phyloP scores from a whole-genome alignment of 2,113 vertebrate species.

The Cryptotis parvus region DNA sequence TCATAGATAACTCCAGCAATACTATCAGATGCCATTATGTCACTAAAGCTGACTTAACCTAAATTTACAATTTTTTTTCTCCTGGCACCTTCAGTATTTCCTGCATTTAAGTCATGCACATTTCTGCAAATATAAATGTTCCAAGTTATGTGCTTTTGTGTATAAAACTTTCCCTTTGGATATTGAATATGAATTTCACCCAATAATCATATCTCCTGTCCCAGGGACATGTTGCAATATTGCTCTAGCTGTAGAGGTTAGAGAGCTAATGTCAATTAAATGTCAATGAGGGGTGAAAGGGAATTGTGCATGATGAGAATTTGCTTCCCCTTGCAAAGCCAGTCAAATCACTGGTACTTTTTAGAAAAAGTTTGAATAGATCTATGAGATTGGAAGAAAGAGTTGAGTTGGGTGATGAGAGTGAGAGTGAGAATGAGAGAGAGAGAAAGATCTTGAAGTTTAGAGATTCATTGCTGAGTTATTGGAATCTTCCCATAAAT shows the following conservation, averaged over 20 bases:
- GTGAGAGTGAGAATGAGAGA: background rate
- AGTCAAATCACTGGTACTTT: background rate
- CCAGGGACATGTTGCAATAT: background rate
- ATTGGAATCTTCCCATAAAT: conserved; percentile 48
- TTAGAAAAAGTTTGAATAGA: background rate
- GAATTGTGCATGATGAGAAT: background rate
- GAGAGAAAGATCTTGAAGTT: conserved; percentile 56
- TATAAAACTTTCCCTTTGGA: background rate
- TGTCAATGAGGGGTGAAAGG: background rate
- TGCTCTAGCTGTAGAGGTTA: background rate
- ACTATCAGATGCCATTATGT: background rate
- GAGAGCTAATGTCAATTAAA: background rate
- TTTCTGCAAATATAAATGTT: background rate
- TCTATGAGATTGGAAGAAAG: conserved; percentile 13
- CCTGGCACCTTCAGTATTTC: background rate
- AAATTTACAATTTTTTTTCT: background rate
- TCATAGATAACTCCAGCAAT: background rate
- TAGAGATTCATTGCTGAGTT: conserved; percentile 57
- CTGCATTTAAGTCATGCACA: background rate
- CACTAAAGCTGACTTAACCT: conserved; percentile 1
- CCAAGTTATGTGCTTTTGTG: background rate
- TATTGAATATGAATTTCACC: background rate
- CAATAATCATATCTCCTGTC: background rate
- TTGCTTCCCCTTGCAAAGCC: conserved; percentile 21
- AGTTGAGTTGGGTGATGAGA: background rate